phyloP scores from a whole-genome alignment of 2,113 vertebrate species.

The Propithecus coquereli region DNA sequence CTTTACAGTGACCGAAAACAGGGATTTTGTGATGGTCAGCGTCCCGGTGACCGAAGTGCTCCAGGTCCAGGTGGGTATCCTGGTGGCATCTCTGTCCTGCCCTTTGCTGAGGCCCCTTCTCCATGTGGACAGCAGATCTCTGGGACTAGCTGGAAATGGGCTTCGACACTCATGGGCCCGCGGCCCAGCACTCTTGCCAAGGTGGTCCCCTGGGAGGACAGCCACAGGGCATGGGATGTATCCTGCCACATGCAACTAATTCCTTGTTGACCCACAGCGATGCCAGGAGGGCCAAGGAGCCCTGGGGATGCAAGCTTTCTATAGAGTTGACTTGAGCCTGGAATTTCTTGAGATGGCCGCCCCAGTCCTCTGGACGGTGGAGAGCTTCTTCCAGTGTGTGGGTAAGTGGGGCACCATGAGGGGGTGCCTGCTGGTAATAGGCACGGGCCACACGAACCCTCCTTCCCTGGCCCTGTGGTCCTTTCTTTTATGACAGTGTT shows the following conservation, averaged over 20 bases:
- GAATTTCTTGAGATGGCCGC: constrained; percentile 80
- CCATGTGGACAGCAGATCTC: neutral
- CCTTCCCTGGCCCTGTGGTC: neutral
- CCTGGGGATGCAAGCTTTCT: constrained; percentile 74
- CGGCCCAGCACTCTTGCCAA: neutral
- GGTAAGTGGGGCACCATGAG: constrained; percentile 66
- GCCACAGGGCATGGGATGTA: neutral
- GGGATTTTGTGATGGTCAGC: constrained; percentile 73
- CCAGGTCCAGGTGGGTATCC: constrained; percentile 73
- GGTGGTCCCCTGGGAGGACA: neutral
- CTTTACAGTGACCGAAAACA: constrained; percentile 73
- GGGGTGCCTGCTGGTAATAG: neutral
- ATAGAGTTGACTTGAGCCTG: constrained; percentile 79
- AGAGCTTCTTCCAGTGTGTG: constrained; percentile 80
- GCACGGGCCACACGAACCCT: fast-evolving
- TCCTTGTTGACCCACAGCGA: neutral
- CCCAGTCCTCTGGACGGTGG: constrained; percentile 81
- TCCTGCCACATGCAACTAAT: neutral
- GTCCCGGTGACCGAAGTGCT: constrained; percentile 69
- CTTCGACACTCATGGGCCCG: neutral
- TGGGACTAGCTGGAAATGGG: neutral
- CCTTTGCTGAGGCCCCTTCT: neutral
- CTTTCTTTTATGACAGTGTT: neutral
- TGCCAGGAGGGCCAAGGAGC: constrained; percentile 28
- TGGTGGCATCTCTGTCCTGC: neutral